Percentiles rank a stretch among this genome's conserved stretches.
phyloP scores from a whole-genome alignment of 2,797 vertebrate genomes.

The Masticophis lateralis region DNA sequence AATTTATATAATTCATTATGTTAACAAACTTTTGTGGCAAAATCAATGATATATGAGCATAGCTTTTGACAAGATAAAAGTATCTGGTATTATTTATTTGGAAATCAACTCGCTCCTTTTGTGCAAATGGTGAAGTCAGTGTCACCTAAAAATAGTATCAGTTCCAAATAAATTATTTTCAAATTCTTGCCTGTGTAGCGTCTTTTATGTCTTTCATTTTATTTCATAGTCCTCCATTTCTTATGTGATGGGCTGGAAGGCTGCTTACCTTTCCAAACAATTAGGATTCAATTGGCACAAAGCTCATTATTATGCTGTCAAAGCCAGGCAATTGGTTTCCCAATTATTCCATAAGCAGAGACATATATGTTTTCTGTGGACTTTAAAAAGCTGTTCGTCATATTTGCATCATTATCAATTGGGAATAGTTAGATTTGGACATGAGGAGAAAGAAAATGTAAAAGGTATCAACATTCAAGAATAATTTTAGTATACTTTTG shows the following conservation, averaged over 20 bases:
- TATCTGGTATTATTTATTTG: not conserved
- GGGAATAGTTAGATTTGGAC: not conserved
- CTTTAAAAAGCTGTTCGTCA: not conserved
- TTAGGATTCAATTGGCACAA: not conserved
- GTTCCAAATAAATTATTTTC: conserved; percentile 13
- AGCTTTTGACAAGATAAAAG: not conserved
- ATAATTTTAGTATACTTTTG: not conserved
- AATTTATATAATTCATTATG: not conserved
- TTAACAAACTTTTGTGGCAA: not conserved
- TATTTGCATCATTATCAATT: not conserved
- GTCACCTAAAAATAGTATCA: not conserved
- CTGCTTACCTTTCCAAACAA: not conserved
- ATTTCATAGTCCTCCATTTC: not conserved
- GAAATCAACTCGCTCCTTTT: not conserved
- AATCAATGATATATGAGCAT: not conserved
- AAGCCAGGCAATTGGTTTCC: conserved; percentile 9
- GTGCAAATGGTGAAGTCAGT: not conserved
- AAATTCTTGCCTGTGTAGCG: not conserved
- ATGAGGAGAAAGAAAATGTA: not conserved
- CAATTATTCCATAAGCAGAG: conserved; percentile 23
- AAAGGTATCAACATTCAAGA: not conserved
- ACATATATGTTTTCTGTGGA: not conserved
- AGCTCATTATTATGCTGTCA: conserved; percentile 31
- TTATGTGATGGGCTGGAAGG: not conserved
- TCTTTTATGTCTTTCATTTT: not conserved